A percentile compares a stretch with the other conserved stretches of the same genome.
phyloP scores from a whole-genome alignment of 2,797 vertebrate genomes.

The Erethizon dorsatum region DNA sequence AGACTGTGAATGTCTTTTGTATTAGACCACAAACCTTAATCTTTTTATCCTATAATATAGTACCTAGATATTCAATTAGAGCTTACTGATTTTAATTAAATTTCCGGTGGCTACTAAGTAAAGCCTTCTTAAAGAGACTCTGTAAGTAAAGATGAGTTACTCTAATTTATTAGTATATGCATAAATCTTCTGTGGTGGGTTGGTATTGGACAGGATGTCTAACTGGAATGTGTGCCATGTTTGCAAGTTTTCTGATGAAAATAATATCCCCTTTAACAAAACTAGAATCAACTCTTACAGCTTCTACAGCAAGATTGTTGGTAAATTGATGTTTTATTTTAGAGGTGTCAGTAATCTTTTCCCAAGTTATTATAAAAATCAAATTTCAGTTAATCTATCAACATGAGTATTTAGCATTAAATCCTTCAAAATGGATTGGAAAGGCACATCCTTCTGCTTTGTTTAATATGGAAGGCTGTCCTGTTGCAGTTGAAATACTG shows the following conservation, averaged over 20 bases:
- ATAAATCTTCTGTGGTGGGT: neutral
- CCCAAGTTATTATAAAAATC: neutral
- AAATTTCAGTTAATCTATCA: conserved; percentile 14
- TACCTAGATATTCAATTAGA: conserved; percentile 2
- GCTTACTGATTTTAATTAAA: conserved; percentile 34
- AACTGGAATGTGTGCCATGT: conserved; percentile 11
- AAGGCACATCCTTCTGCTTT: neutral
- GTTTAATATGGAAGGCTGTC: conserved; percentile 1
- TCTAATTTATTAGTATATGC: neutral
- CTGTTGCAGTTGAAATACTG: neutral
- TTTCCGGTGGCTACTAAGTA: conserved; percentile 5
- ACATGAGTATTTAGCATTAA: neutral
- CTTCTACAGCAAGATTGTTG: neutral
- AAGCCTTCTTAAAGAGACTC: conserved; percentile 39
- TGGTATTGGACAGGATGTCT: neutral
- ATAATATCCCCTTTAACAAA: neutral
- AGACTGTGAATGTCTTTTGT: neutral
- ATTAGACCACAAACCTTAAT: neutral
- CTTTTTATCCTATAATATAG: neutral
- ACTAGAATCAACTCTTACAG: neutral
- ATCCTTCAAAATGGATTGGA: neutral
- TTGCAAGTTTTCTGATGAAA: conserved; percentile 7
- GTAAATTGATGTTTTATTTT: conserved; percentile 3
- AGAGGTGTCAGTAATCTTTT: neutral
- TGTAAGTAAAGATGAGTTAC: neutral